Conservation (phyloP, 2,888 invertebrate genomes). For the Deilephila elpenor region DNA sequence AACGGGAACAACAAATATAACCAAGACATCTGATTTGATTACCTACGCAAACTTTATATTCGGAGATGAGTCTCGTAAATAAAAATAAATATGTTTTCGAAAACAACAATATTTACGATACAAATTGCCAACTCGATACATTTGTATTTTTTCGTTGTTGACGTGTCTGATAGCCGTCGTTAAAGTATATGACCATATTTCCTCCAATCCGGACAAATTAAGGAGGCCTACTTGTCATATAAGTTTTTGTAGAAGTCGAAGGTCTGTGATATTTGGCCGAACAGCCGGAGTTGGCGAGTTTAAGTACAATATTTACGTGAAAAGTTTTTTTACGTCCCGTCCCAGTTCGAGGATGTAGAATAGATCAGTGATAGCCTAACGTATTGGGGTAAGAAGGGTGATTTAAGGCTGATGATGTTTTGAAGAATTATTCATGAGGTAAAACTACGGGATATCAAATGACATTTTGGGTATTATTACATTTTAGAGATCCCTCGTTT, state of each 20-base stretch:
- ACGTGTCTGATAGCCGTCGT: conserved; percentile 22
- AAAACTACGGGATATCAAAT: neutral
- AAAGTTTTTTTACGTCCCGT: conserved; percentile 22
- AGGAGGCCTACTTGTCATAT: conserved; percentile 10
- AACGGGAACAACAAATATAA: neutral
- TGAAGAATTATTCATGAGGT: neutral
- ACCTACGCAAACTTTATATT: conserved; percentile 4
- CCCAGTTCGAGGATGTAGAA: conserved; percentile 22
- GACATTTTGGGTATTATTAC: neutral
- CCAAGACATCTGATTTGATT: neutral
- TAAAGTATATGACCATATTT: conserved; percentile 27
- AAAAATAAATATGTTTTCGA: conserved; percentile 21
- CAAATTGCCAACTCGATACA: conserved; percentile 25
- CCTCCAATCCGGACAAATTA: conserved; percentile 9
- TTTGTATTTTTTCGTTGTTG: conserved; percentile 21
- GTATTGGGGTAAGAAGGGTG: conserved; percentile 16
- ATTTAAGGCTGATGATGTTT: conserved; percentile 21
- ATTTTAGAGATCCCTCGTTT: no score
- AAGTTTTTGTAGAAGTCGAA: conserved; percentile 6
- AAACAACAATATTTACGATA: conserved; percentile 24
- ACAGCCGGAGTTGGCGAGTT: conserved; percentile 17
- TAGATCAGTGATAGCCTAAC: conserved; percentile 22
- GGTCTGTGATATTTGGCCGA: conserved; percentile 5
- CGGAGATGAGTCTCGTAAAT: neutral
- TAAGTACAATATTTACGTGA: conserved; percentile 26